Conservation (phyloP, 2,888 invertebrate species). For the Heliconius charithonia region DNA sequence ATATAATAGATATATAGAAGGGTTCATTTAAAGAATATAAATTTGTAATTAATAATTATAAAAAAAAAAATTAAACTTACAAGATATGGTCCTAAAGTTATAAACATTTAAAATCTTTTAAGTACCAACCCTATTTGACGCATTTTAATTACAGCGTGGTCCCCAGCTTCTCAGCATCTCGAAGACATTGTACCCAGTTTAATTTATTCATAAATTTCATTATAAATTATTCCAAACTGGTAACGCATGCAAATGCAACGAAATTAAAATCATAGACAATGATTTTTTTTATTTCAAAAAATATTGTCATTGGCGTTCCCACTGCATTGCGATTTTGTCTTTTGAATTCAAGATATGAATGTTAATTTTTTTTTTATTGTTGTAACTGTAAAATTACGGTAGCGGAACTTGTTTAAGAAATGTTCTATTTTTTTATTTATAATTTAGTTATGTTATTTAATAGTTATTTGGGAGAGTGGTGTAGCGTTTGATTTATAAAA, state of each 20-base stretch:
- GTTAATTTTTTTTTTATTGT: constrained; percentile 38
- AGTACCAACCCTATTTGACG: constrained; percentile 47
- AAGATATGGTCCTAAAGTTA: not conserved
- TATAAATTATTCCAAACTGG: constrained; percentile 66
- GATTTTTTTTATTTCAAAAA: constrained; percentile 58
- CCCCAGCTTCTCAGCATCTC: constrained; percentile 59
- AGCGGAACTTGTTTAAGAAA: not conserved
- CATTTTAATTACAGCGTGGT: constrained; percentile 76
- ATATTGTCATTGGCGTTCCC: constrained; percentile 74
- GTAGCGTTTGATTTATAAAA: not conserved
- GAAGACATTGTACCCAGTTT: constrained; percentile 74
- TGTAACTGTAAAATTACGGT: constrained; percentile 19
- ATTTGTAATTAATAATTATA: too few species aligned
- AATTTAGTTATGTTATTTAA: not conserved
- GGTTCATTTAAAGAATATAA: too few species aligned
- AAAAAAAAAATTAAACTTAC: not conserved
- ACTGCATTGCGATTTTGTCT: constrained; percentile 62
- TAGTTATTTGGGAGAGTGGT: not conserved
- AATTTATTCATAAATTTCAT: constrained; percentile 79
- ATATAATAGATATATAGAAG: too few species aligned
- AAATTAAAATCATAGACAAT: constrained; percentile 77
- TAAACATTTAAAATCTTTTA: not conserved
- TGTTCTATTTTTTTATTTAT: constrained; percentile 5
- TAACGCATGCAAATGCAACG: constrained; percentile 70
- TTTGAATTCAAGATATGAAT: constrained; percentile 52